Conservation (phyloP, 2,797 vertebrate species). For the Galaxias olidus region DNA sequence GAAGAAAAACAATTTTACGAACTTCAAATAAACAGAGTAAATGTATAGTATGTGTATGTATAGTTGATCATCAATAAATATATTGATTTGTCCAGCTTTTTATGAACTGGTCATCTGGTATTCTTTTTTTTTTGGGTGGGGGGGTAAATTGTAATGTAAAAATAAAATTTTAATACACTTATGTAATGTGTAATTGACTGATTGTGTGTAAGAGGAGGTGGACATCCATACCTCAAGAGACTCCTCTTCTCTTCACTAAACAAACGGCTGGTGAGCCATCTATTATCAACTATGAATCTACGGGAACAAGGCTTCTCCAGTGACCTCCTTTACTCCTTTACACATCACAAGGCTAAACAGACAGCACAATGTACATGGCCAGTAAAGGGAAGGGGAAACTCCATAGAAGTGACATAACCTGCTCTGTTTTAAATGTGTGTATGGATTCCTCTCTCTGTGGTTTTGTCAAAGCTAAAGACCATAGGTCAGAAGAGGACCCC, state of each 20-base stretch:
- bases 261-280: slow-evolving; percentile 22
- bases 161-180: too few relatives aligned
- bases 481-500: slow-evolving; percentile 40
- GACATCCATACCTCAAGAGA: neutral
- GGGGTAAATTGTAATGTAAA: too few relatives aligned
- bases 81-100: too few relatives aligned
- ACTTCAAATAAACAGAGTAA: too few relatives aligned
- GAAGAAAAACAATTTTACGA: too few relatives aligned
- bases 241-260: slow-evolving; percentile 11
- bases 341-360: slow-evolving; percentile 38
- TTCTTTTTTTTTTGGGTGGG: too few relatives aligned
- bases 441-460: slow-evolving; percentile 48
- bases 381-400: slow-evolving; percentile 23
- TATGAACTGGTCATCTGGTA: too few relatives aligned
- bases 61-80: too few relatives aligned
- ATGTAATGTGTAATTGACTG: too few relatives aligned
- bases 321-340: slow-evolving; percentile 40
- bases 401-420: slow-evolving; percentile 20
- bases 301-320: slow-evolving; percentile 41
- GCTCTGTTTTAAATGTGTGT: slow-evolving; percentile 40
- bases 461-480: slow-evolving; percentile 53
- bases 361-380: slow-evolving; percentile 16
- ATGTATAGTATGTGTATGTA: too few relatives aligned
- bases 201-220: neutral
- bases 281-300: slow-evolving; percentile 19